Base-by-base conservation (phyloP, 1,140 invertebrate genomes). In the Anadara kagoshimensis region DNA sequence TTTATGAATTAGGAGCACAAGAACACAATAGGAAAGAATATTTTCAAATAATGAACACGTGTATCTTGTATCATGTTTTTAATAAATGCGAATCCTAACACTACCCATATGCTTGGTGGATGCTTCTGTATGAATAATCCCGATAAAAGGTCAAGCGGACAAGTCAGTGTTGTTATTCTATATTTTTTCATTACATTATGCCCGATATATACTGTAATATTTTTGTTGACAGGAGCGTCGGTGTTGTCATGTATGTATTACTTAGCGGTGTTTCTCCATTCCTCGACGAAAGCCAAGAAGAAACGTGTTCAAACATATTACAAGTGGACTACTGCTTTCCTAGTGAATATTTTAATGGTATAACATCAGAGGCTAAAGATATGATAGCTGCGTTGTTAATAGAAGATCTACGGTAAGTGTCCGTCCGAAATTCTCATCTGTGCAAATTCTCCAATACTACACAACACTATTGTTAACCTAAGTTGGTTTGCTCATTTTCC, bases 311-410 rank as follows among this genome's bases (percentile, higher is more conserved):
- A 7, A 95, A 95, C 85, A 95, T 95, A 78, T 90, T 95, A 0
- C 94, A 94, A 80, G 94, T 93, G 83, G 94, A 95, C 88, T 95
- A 92, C 85, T 94, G 94, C 81, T 95, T 95, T 85, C 94, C 94
- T 16, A 92, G 94, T n/a, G 94, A 95, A 85, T 94, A 94, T 86
- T 95, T 95, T 88, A 86, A 90, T 43, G 90, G 89, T 20, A 92
- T 95, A 70, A 93, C 93, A n/a, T 89, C 91, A 56, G 92, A 93
- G 58, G 94, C 93, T 1, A 94, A 94, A 80, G 90, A 92, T 59
- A 87, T 95, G 11, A 92, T 95, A 51, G 85, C 89, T 43, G 90
- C 88, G 59, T 88, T 95, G 62, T 85, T 95, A 1, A 90, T 92
- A n/a, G 85, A 93, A 20, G 89, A 91, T 44, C 57, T 85, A 20